These are phyloP conservation scores for Rhamnusium bicolor DNA, from an alignment of 2,888 invertebrate genomes.

Conservation along the genomic window DNA sequence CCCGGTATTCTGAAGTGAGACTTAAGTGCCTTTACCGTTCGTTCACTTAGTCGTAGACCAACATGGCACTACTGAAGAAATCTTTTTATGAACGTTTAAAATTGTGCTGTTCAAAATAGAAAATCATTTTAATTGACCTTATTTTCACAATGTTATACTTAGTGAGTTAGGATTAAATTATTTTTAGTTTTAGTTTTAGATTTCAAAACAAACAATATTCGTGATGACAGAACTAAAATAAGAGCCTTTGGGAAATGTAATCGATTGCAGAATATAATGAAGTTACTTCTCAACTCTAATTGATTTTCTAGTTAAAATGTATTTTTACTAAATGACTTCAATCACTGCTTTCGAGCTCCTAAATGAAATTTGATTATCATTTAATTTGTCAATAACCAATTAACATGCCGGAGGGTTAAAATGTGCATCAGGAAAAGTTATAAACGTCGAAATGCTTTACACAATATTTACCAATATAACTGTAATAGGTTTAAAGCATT, in stretches of 20 bases:
- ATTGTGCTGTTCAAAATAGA: too few relatives aligned
- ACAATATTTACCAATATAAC: not conserved
- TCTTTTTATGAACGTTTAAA: too few relatives aligned
- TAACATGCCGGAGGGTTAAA: not conserved
- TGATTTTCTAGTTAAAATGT: slow-evolving; percentile 16
- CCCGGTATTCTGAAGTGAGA: too few relatives aligned
- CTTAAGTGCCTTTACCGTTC: too few relatives aligned
- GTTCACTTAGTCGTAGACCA: too few relatives aligned
- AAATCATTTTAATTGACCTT: not conserved
- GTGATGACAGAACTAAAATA: not conserved
- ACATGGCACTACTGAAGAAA: too few relatives aligned
- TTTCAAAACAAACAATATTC: not conserved
- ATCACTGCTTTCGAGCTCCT: slow-evolving; percentile 6
- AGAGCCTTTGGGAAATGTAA: not conserved
- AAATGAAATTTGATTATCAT: slow-evolving; percentile 19
- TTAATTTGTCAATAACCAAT: slow-evolving; percentile 29
- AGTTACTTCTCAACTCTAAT: slow-evolving; percentile 22
- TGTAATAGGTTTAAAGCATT: not conserved
- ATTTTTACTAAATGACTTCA: slow-evolving; percentile 9
- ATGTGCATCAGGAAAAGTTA: not conserved
- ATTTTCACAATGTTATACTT: not conserved
- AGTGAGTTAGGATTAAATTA: not conserved
- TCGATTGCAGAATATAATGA: slow-evolving; percentile 4
- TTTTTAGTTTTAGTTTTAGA: not conserved
- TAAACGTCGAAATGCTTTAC: not conserved